Evolutionary conservation across 2,888 invertebrate species (phyloP), one percentile per base, ranked within the genome.

Genomic region (Platerodrilus igneus): DNA sequence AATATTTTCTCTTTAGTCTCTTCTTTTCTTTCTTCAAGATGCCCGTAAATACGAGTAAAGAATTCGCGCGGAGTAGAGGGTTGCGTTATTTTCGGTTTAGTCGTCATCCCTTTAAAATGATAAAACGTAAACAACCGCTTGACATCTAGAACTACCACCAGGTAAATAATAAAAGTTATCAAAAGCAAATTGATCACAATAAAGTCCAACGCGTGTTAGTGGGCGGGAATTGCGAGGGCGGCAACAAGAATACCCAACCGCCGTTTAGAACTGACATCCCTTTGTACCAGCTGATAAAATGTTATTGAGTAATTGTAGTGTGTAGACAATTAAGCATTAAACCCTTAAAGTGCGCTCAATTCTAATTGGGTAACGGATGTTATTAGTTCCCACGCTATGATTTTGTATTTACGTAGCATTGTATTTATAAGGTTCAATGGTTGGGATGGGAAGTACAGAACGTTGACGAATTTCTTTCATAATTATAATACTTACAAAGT

Each of bases 11-110:
- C 17, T 5, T 36, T n/a, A 15, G 20, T 22, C 18, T 36, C 35
- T 51, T 52, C 30, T 47, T 53, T 39, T 50, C 57, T 45, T 51
- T 62, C 10, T 51, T 86, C 86, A n/a, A 86, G 70, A 55, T 86
- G 81, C 1, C 86, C 88, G 58, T 88, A 88, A 22, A 88, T 72
- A 37, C 85, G 74, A 31, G 85, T 84, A 61, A 88, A 88, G 65
- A 88, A 88, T 56, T 83, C 81, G 16, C 86, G 73, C 37, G 87
- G 87, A 0, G 86, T 85, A 6, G 86, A 86, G 1, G 86, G 86
- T 42, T 70, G 67, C 10, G 52, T 53, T 10, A 51, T 36, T 51
- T 58, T 63, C 27, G 55, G 50, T 41, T 54, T 56, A 17, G 52
- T 47, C 16, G 47, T 45, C 49, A 47, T 49, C 22, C 4, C 4